A percentile compares a stretch with the other conserved stretches of the same genome.
Conservation (phyloP, 1,140 invertebrate species). For the Macrocentrus cingulum region DNA sequence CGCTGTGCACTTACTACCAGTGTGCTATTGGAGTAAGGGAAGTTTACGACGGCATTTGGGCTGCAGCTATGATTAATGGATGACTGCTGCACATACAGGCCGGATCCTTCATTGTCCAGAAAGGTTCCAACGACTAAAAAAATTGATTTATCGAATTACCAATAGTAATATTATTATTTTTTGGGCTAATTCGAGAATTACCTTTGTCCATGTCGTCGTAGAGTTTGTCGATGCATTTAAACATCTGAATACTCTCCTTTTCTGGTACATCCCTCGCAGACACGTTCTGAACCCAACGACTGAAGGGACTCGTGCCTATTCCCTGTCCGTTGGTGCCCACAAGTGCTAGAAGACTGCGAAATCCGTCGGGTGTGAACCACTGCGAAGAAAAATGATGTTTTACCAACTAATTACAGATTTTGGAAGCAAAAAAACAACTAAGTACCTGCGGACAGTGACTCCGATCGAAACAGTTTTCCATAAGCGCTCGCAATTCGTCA, state of each 20-base stretch:
- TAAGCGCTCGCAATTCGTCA: conserved; percentile 68
- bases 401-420: neutral
- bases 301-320: conserved; percentile 86
- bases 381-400: conserved; percentile 53
- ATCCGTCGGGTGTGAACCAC: conserved; percentile 87
- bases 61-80: conserved; percentile 89
- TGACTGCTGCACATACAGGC: conserved; percentile 83
- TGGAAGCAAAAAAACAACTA: conserved; percentile 1
- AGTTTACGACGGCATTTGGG: conserved; percentile 84
- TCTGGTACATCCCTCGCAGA: conserved; percentile 67
- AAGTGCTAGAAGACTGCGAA: conserved; percentile 81
- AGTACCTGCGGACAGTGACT: conserved; percentile 60
- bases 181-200: conserved; percentile 47
- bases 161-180: no score
- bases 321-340: conserved; percentile 94
- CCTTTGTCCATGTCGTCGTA: conserved; percentile 84
- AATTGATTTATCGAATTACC: no score
- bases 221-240: conserved; percentile 77
- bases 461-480: conserved; percentile 64
- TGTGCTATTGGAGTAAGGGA: conserved; percentile 81
- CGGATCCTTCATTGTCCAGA: conserved; percentile 91
- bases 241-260: conserved; percentile 68
- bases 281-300: conserved; percentile 81
- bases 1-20: conserved; percentile 75
- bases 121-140: conserved; percentile 79